Percentiles rank a stretch among this genome's conserved stretches.
Conservation (phyloP, 2,113 vertebrate genomes). For the Dasyornis broadbenti region DNA sequence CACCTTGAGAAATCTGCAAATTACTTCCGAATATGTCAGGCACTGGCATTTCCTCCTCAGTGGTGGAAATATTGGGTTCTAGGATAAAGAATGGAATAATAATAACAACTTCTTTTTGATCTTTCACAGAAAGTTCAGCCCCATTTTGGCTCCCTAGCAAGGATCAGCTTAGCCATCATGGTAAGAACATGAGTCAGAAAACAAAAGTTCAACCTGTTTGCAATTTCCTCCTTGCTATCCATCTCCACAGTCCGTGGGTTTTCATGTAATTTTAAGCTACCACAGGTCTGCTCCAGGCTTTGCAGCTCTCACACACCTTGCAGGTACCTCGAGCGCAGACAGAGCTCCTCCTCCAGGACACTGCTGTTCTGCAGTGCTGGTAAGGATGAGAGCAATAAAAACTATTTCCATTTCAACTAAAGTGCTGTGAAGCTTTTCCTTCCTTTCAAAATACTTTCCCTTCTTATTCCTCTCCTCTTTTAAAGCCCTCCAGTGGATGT, state of each 20-base stretch:
- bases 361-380: background rate
- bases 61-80: background rate
- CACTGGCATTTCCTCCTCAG: background rate
- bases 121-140: background rate
- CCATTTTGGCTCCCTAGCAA: background rate
- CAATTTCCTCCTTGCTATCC: background rate
- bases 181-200: background rate
- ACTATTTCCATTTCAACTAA: background rate
- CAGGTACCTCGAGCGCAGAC: background rate
- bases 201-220: fast-evolving
- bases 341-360: background rate
- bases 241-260: background rate
- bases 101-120: background rate
- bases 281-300: background rate
- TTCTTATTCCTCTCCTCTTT: background rate
- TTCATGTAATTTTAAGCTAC: background rate
- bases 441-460: background rate
- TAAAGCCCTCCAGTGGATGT: background rate
- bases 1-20: background rate
- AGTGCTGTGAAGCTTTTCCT: background rate
- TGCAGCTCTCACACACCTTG: background rate
- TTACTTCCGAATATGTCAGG: background rate
- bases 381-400: background rate
- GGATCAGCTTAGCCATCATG: background rate
- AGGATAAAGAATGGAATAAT: background rate